These are phyloP conservation scores for Drosophila macrothrix DNA, from an alignment of 2,888 invertebrate genomes.

Conservation along the genomic window DNA sequence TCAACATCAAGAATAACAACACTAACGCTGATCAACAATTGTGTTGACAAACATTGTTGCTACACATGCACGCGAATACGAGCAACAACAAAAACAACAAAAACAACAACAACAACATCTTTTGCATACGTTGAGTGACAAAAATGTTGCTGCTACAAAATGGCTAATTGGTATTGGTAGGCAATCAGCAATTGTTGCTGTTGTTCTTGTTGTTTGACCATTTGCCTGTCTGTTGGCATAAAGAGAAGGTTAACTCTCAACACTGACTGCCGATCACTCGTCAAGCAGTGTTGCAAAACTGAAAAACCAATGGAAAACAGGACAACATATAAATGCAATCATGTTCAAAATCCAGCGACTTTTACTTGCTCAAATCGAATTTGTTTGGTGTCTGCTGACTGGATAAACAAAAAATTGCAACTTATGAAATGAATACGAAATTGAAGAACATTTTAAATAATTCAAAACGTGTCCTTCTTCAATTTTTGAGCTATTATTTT, in stretches of 20 bases:
- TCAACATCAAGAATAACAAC: constrained; percentile 16
- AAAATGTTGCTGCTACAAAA: constrained; percentile 79
- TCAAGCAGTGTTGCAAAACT: constrained; percentile 42
- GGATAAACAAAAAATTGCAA: background rate
- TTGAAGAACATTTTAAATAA: background rate
- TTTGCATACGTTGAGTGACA: constrained; percentile 67
- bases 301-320: constrained; percentile 1
- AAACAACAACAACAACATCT: constrained; percentile 32
- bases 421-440: background rate
- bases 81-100: constrained; percentile 28
- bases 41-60: constrained; percentile 80
- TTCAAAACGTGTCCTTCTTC: background rate
- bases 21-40: constrained; percentile 59
- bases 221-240: constrained; percentile 41
- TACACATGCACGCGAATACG: constrained; percentile 69
- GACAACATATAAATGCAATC: constrained; percentile 5
- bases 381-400: background rate
- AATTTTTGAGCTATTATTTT: background rate
- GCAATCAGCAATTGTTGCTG: constrained; percentile 65
- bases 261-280: constrained; percentile 37
- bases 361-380: background rate
- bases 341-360: background rate
- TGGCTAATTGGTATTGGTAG: constrained; percentile 77
- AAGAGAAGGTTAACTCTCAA: constrained; percentile 49
- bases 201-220: constrained; percentile 38